Percentiles rank a stretch among this genome's conserved stretches.
Conservation (phyloP, 2,113 vertebrate genomes). For the Rhegmatorhina hoffmannsi region DNA sequence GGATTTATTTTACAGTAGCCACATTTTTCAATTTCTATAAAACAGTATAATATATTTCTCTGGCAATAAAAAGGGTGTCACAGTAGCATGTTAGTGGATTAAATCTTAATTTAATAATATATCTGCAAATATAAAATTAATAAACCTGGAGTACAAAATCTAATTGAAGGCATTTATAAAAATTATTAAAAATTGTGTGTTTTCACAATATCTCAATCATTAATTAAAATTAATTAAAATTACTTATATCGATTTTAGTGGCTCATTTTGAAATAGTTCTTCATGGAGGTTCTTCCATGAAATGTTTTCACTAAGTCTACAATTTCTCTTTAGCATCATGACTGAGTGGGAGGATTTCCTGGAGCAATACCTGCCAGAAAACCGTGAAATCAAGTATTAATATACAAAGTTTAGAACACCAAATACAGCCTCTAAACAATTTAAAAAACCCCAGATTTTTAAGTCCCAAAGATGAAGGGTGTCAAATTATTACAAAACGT, state of each 20-base stretch:
- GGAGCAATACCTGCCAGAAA: not conserved
- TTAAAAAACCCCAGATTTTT: not conserved
- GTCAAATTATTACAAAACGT: not conserved
- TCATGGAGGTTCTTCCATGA: not conserved
- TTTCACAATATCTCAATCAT: not conserved
- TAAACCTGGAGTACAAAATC: not conserved
- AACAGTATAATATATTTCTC: not conserved
- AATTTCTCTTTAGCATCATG: not conserved
- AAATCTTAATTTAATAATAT: not conserved
- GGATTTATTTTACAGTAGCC: not conserved
- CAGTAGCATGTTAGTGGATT: not conserved
- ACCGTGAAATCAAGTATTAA: not conserved
- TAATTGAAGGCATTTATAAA: not conserved
- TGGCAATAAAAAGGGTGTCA: not conserved
- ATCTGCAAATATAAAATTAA: not conserved
- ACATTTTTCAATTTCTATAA: not conserved
- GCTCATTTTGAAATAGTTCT: not conserved
- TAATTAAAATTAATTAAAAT: slow-evolving; percentile 21
- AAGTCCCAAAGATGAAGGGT: not conserved
- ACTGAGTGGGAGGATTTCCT: not conserved
- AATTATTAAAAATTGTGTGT: not conserved
- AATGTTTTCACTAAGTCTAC: not conserved
- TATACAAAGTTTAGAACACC: not conserved
- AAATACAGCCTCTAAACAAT: not conserved
- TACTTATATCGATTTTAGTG: not conserved